Evolutionary conservation across 2,888 invertebrate genomes (phyloP).

Genomic region (Cataglyphis albicans): DNA sequence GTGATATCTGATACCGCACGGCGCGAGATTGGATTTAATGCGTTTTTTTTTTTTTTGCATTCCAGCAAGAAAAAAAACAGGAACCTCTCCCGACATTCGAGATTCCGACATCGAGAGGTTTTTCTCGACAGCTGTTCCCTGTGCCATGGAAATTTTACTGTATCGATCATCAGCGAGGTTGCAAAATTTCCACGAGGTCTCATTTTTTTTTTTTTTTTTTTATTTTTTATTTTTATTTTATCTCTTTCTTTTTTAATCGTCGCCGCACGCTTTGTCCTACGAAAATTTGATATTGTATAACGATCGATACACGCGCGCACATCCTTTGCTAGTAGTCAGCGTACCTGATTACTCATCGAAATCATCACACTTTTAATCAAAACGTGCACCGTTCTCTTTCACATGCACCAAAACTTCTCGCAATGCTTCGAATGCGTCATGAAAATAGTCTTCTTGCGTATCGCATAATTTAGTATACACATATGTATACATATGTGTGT

Average conservation of each 20-base stretch:
- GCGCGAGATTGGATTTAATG: slow-evolving; percentile 67
- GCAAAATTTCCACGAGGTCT: slow-evolving; percentile 54
- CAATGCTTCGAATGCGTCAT: neutral
- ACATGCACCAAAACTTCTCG: neutral
- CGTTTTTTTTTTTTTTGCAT: slow-evolving; percentile 43
- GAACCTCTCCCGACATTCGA: slow-evolving; percentile 30
- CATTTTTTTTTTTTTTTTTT: slow-evolving; percentile 8
- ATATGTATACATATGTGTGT: no score
- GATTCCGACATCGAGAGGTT: slow-evolving; percentile 55
- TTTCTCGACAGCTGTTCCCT: slow-evolving; percentile 68
- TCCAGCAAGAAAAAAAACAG: slow-evolving; percentile 17
- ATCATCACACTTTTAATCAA: slow-evolving; percentile 40
- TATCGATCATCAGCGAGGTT: slow-evolving; percentile 60
- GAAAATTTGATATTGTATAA: slow-evolving; percentile 48
- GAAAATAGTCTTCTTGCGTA: neutral
- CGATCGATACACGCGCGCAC: slow-evolving; percentile 10
- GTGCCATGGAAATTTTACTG: slow-evolving; percentile 62
- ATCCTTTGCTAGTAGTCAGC: slow-evolving; percentile 16
- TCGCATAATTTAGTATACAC: neutral
- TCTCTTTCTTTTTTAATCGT: slow-evolving; percentile 40
- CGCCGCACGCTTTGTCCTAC: slow-evolving; percentile 41
- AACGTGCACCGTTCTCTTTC: neutral
- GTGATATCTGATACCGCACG: slow-evolving; percentile 49
- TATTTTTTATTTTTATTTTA: neutral
- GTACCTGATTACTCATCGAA: slow-evolving; percentile 18